A percentile compares a stretch with the other conserved stretches of the same genome.
Evolutionary conservation across 1,140 invertebrate species (phyloP).

Genomic region (Drosophila baimaii): DNA sequence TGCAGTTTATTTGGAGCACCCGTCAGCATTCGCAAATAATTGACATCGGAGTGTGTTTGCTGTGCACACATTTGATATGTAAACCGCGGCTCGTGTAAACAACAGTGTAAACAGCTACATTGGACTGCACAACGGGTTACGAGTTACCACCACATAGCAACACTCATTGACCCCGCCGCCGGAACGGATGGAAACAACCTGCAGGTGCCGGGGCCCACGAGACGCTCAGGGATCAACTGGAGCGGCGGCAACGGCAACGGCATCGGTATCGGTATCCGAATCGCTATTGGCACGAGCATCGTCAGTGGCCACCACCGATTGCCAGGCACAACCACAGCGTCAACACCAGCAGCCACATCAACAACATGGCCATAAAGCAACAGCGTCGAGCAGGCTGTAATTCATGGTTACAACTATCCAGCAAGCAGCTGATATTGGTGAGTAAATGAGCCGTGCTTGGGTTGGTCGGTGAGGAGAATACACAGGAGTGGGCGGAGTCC

Average conservation of each 20-base stretch:
- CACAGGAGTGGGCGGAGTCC: no score
- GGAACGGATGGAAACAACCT: conserved; percentile 57
- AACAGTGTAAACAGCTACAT: conserved; percentile 49
- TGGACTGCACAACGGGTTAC: conserved; percentile 16
- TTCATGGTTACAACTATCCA: conserved; percentile 68
- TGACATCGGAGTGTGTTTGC: conserved; percentile 30
- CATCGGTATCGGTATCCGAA: background rate
- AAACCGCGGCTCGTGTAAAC: conserved; percentile 47
- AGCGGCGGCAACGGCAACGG: conserved; percentile 22
- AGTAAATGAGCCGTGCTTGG: conserved; percentile 10
- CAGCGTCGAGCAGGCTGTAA: conserved; percentile 63
- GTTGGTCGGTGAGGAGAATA: background rate
- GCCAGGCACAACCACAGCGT: conserved; percentile 52
- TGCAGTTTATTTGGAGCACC: conserved; percentile 45
- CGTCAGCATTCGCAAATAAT: conserved; percentile 25
- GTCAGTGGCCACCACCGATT: conserved; percentile 29
- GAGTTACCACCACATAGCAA: conserved; percentile 21
- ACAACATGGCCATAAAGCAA: conserved; percentile 77
- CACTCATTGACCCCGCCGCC: conserved; percentile 21
- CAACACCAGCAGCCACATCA: conserved; percentile 47
- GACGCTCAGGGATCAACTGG: conserved; percentile 39
- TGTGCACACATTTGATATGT: conserved; percentile 33
- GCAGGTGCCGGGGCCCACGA: conserved; percentile 38
- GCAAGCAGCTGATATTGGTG: conserved; percentile 71
- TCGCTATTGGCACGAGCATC: conserved; percentile 7